Base-by-base conservation (phyloP, 1,140 invertebrate genomes). In the Tachypleus tridentatus region DNA sequence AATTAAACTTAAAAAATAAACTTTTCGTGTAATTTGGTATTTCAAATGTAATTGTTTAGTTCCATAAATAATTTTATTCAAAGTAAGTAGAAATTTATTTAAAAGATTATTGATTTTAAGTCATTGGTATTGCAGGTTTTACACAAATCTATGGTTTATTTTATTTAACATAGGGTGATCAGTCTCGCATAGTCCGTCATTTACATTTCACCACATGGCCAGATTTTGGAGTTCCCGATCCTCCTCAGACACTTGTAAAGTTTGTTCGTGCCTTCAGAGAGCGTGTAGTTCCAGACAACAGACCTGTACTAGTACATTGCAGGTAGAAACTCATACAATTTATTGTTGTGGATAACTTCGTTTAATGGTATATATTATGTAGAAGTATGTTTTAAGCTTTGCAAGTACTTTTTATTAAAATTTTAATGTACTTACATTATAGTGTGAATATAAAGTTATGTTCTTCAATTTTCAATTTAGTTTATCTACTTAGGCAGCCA, bases 151-250 rank as follows among this genome's bases (percentile, higher is more conserved):
- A 59, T 66, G 49, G 48, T 70, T 58, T 53, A 57, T 66, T 63
- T 63, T 58, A 67, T 70, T 74, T 73, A 1, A 29, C 29, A 4
- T 70, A 91, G 87, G 87, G 90, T 68, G 88, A 92, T 70, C 84
- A 85, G 66, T 88, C 89, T 76, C 81, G 92, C 70, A 85, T 91
- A 3, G 84, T 97, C 58, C 81, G 87, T 66, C 94, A 97, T 77
- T 93, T 96, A 80, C 94, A 97, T 75, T 97, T 97, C 75, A 95
- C 89, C 61, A 96, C 93, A 10, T 97, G 93, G 94, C 93, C 94
- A 4, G 94, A 97, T 80, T 97, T 97, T 79, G 94, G 93, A 58
- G 93, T 96, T 53, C 91, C 90, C n/a, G 92, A 91, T 78, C 93
- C 93, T 58, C 91, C 92, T 8, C 91, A 92, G 73, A 91, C 90